phyloP scores from a whole-genome alignment of 2,113 vertebrate genomes.

The Neopipo cinnamomea region DNA sequence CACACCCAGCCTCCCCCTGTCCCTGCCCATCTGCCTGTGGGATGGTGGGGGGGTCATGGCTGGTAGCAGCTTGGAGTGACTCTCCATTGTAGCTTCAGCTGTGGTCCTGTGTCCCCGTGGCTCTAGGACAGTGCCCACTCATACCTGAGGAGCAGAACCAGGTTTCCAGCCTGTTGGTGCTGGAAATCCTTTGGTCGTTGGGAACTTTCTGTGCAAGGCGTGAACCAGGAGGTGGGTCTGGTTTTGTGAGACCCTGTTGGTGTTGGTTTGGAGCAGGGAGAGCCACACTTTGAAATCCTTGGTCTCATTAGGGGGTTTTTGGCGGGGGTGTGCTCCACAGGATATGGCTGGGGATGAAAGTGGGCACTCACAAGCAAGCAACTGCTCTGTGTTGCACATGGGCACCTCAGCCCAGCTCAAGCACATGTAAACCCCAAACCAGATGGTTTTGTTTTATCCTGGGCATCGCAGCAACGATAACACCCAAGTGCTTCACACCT shows the following conservation, averaged over 20 bases:
- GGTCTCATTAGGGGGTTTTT: not conserved
- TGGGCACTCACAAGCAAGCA: not conserved
- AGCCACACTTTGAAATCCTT: fast-evolving
- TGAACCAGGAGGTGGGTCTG: not conserved
- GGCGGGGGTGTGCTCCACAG: not conserved
- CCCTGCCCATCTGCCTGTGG: not conserved
- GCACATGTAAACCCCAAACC: not conserved
- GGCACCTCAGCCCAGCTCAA: not conserved
- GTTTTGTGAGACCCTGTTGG: not conserved
- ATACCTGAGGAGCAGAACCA: not conserved
- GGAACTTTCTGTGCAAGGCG: fast-evolving
- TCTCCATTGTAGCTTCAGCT: not conserved
- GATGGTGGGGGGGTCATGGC: not conserved
- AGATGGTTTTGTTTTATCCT: not conserved
- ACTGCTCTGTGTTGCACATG: fast-evolving
- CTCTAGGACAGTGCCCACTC: not conserved
- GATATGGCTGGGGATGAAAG: not conserved
- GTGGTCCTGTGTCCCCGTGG: fast-evolving
- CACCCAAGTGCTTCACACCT: not conserved
- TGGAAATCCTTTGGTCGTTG: not conserved
- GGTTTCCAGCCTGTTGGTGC: not conserved
- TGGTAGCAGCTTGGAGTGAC: not conserved
- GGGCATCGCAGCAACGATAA: not conserved
- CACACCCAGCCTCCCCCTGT: not conserved
- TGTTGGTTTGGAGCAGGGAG: not conserved